Evolutionary conservation across 1,140 invertebrate species (phyloP), one percentile per base, ranked within the genome.

Genomic region (Habropoda laboriosa): DNA sequence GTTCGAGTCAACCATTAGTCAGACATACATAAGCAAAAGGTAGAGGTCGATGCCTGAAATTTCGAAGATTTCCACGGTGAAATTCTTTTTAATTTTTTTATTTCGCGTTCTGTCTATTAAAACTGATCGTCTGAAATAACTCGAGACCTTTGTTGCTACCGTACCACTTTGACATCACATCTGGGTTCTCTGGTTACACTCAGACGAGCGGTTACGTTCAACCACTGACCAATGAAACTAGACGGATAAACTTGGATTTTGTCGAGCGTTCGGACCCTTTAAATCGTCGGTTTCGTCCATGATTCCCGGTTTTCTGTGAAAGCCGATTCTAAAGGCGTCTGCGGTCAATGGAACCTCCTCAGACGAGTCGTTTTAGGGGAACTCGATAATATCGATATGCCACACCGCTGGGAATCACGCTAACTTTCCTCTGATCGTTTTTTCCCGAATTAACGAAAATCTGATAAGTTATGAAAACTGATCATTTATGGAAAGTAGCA

Each of bases 201-300:
- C 57, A 55, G 42, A 72, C 58, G 40, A 58, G 71, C 32, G 51
- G 79, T 47, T 42, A 70, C 70, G 78, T 27, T 58, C 64, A 74
- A 83, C 61, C 57, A 49, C 68, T 5, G 60, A 38, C 55, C 51
- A 49, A 72, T 80, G 77, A 67, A 83, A 80, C 49, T 61, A 72
- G 77, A 80, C 71, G 55, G 77, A 76, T 70, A 83, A n/a, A 80
- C 82, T 79, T 67, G 63, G 66, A 75, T 85, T 80, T 76, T 51
- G 32, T 45, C 24, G 38, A 35, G 49, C 38, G 38, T 66, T 67
- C 73, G 49, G n/a, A 67, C 45, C 47, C 47, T 73, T 73, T 72
- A 73, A 79, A 79, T 72, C 47, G 57, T 45, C 27, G 40, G 58
- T 73, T 49, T 73, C 38, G 68, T 18, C 67, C 27, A 8, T 27